Base-by-base conservation (phyloP, 2,888 invertebrate genomes). In the Drosophila kokeensis region DNA sequence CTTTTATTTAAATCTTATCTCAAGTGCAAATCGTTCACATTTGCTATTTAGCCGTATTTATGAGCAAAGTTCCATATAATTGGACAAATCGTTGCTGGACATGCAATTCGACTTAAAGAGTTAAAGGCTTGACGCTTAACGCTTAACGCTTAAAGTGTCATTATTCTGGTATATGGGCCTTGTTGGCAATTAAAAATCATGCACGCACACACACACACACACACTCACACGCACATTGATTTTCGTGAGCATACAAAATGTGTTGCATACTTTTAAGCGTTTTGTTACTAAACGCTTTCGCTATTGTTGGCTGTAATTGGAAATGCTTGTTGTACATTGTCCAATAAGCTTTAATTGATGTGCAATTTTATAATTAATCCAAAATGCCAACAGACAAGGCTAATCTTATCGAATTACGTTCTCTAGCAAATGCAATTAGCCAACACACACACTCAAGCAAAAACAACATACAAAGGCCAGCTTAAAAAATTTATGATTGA, bases 401-500 rank as follows among this genome's bases (percentile, higher is more conserved):
- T 36, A 27, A 63, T 82, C 80, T 84, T 79, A 87, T 87, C 84
- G 79, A 54, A 59, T 74, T 81, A 81, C 66, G 74, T 75, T 45
- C 74, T 75, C 73, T 27, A 69, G 65, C 3, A 53, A 70, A 81
- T 85, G 83, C 83, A 84, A 87, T 87, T 84, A 87, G 70, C 81
- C 48, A 55, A 62, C 32, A 38, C 36, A 54, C 50, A 54, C 50
- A 55, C 21, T 11, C 32, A 49, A 36, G 34, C 42, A 53, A 40
- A 58, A 40, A 60, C 45, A 70, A 29, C n/a, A 30, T 29, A 30
- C 29, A 50, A 76, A 64, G 73, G 67, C 70, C 72, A 59, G 82
- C 82, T 82, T 85, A 78, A 82, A 73, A 70, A 69, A 76, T 85
- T 82, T 85, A 87, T 84, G 84, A 84, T 84, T 84, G 87, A 84